Conservation (phyloP, 2,797 vertebrate species). For the Malacoraja senta region DNA sequence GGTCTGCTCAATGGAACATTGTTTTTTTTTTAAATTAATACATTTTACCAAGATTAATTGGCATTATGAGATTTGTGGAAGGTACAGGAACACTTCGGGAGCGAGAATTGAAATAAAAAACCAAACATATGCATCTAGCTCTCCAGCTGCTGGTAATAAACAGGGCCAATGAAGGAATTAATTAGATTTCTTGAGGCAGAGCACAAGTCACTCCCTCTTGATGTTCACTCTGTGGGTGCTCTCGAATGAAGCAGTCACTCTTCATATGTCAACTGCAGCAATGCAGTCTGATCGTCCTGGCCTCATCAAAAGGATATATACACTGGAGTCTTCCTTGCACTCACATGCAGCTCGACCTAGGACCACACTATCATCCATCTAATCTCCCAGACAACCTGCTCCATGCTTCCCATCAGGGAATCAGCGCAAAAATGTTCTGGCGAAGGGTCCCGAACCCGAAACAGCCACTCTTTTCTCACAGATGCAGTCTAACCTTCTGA, state of each 20-base stretch:
- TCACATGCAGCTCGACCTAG: neutral
- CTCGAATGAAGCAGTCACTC: neutral
- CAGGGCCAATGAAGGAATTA: neutral
- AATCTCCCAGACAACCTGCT: neutral
- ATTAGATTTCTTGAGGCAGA: neutral
- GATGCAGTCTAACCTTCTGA: no score
- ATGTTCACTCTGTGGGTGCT: neutral
- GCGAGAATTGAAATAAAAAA: neutral
- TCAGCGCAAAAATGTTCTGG: neutral
- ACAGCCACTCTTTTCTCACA: no score
- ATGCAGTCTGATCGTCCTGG: neutral
- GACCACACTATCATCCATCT: neutral
- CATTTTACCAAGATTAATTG: constrained; percentile 82
- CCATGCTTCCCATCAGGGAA: neutral
- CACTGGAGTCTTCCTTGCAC: neutral
- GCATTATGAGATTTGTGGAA: constrained; percentile 75
- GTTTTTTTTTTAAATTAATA: constrained; percentile 93
- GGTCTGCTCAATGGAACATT: constrained; percentile 77
- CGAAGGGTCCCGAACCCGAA: no score
- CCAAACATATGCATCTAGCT: neutral
- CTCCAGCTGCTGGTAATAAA: neutral
- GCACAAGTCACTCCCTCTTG: neutral
- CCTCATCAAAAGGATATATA: neutral
- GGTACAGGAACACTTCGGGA: constrained; percentile 59
- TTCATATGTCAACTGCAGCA: neutral